Evolutionary conservation across 2,888 invertebrate species (phyloP).

Genomic region (Parnassius mnemosyne): DNA sequence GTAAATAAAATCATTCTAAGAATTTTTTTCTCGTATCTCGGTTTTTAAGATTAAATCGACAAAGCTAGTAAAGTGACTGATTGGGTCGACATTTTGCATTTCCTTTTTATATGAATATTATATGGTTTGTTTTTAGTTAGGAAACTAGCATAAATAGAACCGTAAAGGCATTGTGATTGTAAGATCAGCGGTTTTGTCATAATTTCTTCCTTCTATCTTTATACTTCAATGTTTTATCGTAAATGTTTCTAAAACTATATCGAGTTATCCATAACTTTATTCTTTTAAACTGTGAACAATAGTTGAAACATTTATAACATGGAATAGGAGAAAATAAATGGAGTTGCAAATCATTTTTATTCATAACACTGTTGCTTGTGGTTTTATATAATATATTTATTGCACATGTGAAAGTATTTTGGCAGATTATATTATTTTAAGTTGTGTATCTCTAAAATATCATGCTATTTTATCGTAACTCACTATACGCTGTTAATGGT

Average conservation of each 20-base stretch:
- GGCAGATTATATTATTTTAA: too few relatives aligned
- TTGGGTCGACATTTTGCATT: neutral
- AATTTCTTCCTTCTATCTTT: neutral
- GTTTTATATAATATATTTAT: too few relatives aligned
- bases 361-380: too few relatives aligned
- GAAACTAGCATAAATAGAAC: neutral
- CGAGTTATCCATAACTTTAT: neutral
- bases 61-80: neutral
- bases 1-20: neutral
- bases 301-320: neutral
- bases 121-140: neutral
- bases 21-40: neutral
- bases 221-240: conserved; percentile 2
- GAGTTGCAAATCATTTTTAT: too few relatives aligned
- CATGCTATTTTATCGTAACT: too few relatives aligned
- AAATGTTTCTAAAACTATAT: conserved; percentile 17
- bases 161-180: neutral
- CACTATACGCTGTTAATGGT: too few relatives aligned
- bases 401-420: too few relatives aligned
- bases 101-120: neutral
- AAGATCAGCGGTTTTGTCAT: neutral
- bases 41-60: neutral
- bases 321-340: too few relatives aligned
- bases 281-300: neutral
- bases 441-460: too few relatives aligned